Base-by-base conservation (phyloP, 2,113 vertebrate species). In the Brachionichthys hirsutus region DNA sequence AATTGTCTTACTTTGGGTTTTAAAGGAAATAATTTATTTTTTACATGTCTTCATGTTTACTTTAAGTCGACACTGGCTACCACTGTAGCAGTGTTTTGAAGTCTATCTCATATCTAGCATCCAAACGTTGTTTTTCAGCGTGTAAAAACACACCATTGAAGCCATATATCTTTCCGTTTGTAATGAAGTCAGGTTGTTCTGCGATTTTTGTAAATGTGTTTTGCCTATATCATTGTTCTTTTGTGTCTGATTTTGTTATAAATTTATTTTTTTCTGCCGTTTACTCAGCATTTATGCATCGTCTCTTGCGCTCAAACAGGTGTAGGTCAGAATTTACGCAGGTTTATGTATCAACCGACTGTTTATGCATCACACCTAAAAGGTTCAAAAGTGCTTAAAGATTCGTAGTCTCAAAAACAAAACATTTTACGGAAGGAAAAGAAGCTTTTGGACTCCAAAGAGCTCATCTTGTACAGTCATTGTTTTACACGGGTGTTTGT, bases 161-260 rank as follows among this genome's bases (percentile, higher is more conserved):
- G 89, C 87, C 87, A 89, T 89, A 81, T 67, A 30, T 54, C 1
- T 77, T 67, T 64, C 30, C 48, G 49, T 75, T 65, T 58, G 64
- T 55, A 72, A 36, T 66, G 9, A 45, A 6, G 68, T 76, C 14
- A 6, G 13, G n/a, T 43, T 47, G 40, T 58, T 52, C 62, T 61
- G 54, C 73, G 47, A 65, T 48, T 41, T 80, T 15, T 89, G 87
- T 89, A 85, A 83, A 87, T 89, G 84, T 13, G 14, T 66, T 78
- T 67, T 50, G 46, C 49, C 12, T 51, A 65, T 8, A 10, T 56
- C 55, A 35, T 50, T 38, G 44, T 20, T 66, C 15, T 8, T 15
- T 49, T 44, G 10, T 53, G 12, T 62, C 62, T 9, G 9, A 63
- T 62, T 78, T 22, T 40, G 65, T 47, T 30, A 19, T 18, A 3